Evolutionary conservation across 2,888 invertebrate genomes (phyloP), one percentile per base, ranked within the genome.

Genomic region (Perizoma affinitatum): DNA sequence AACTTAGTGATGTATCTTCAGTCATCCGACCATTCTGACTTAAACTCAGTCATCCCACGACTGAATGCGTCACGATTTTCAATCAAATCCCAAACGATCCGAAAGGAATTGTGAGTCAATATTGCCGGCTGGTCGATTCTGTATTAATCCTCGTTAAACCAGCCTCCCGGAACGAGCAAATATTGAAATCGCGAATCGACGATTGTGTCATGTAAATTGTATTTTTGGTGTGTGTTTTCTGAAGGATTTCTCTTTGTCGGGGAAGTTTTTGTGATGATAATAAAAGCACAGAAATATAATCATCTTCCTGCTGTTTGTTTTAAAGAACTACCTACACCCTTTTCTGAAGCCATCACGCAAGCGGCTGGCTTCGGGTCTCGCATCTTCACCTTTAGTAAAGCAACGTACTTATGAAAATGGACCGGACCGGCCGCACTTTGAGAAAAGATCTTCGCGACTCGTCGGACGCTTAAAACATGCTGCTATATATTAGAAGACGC

Each of bases 71-170:
- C 58, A 64, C 66, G 63, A 46, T 68, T 70, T 66, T 65, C 70
- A 70, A 68, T 70, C 66, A 66, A 59, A 66, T 70, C 68, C 56
- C 63, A 63, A 68, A 61, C 66, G 68, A 65, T 66, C 63, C 58
- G 62, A 62, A 65, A 68, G 67, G 64, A 70, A 70, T 69, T 63
- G 58, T 66, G 63, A 68, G 67, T 68, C 70, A 70, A 70, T 70
- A 68, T 70, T 70, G 61, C 67, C 65, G 63, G 58, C 62, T 65
- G 68, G 65, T 65, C 54, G 63, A 58, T 59, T 64, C 64, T 64
- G 67, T 66, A 69, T 66, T 70, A 70, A 70, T 68, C 63, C 68
- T 54, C 66, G 65, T 68, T 68, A 70, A 66, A 66, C 57, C 70
- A 68, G 61, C 53, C 61, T 55, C 11, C 57, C 54, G 61, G 59